Evolutionary conservation across 1,140 invertebrate genomes (phyloP), one percentile per base, ranked within the genome.

Genomic region (Protaetia brevitarsis): DNA sequence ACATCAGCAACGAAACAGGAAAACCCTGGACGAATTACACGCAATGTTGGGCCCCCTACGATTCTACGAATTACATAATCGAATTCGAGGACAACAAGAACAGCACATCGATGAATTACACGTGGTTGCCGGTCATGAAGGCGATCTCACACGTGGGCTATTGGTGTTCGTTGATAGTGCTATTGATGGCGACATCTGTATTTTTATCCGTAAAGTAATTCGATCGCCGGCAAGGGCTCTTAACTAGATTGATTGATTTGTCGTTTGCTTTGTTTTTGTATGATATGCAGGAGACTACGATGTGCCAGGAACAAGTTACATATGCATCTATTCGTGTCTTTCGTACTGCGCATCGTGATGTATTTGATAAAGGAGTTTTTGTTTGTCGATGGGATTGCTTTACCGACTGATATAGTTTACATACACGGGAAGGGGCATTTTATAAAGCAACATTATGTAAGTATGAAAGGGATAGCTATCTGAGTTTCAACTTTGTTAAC

Each of bases 161-260:
- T 70, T 81, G 83, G 0, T 78, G 90, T 6, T 91, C 89, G 0
- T 78, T 91, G 3, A 77, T 84, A 8, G 85, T 87, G 3, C 79
- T 92, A 1, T 71, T 88, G 10, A 76, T 87, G 2, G 87, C 89
- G 6, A 84, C 90, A 66, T 76, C 83, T 68, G 87, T 91, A 65
- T 81, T 91, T 45, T 77, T 86, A 3, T 81, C 81, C 34, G 87
- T 91, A 69, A 89, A 88, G 89, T 91, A 82, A 84, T 85, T 82
- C 73, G 65, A 62, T 27, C 28, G 5, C n/a, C n/a, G n/a, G n/a
- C n/a, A n/a, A n/a, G n/a, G 57, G 3, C 65, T 58, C 7, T 26
- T n/a, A 11, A 59, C 31, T 56, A 60, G 66, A 64, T 45, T 59
- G 3, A 41, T 59, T 28, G 13, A 58, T n/a, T 58, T 58, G 21